These are phyloP conservation scores for Papilio helenus DNA, from an alignment of 1,140 invertebrate species.

Conservation along the genomic window DNA sequence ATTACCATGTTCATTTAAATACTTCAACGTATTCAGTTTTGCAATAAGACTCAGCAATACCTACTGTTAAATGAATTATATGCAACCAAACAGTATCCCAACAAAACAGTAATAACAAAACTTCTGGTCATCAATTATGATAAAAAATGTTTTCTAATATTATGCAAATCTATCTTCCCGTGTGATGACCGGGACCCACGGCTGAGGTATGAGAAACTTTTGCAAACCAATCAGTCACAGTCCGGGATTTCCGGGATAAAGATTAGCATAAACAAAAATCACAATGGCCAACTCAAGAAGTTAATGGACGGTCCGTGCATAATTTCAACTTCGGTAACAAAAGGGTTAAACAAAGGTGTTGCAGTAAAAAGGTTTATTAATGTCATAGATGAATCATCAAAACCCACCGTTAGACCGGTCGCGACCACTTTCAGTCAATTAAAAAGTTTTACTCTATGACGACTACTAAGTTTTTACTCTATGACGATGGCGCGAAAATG, in stretches of 20 bases:
- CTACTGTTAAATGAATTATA: background rate
- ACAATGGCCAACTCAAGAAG: conserved; percentile 70
- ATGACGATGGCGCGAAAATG: conserved; percentile 42
- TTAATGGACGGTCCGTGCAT: conserved; percentile 72
- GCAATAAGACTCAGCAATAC: no score
- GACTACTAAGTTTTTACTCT: conserved; percentile 46
- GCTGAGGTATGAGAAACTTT: conserved; percentile 60
- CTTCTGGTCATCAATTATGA: background rate
- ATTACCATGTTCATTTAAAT: no score
- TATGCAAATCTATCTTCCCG: conserved; percentile 52
- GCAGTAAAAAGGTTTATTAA: conserved; percentile 74
- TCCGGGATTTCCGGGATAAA: conserved; percentile 51
- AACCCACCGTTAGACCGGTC: conserved; percentile 68
- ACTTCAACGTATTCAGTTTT: no score
- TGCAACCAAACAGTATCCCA: no score
- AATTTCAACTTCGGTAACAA: conserved; percentile 64
- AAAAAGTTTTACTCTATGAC: conserved; percentile 43
- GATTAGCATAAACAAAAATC: conserved; percentile 76
- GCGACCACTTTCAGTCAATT: conserved; percentile 55
- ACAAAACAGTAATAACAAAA: background rate
- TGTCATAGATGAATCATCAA: conserved; percentile 67
- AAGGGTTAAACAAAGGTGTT: conserved; percentile 75
- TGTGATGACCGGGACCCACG: conserved; percentile 56
- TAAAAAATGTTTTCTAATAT: conserved; percentile 55
- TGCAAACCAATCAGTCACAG: conserved; percentile 72